Evolutionary conservation across 1,140 invertebrate genomes (phyloP).

Genomic region (Phocides pigmalion): DNA sequence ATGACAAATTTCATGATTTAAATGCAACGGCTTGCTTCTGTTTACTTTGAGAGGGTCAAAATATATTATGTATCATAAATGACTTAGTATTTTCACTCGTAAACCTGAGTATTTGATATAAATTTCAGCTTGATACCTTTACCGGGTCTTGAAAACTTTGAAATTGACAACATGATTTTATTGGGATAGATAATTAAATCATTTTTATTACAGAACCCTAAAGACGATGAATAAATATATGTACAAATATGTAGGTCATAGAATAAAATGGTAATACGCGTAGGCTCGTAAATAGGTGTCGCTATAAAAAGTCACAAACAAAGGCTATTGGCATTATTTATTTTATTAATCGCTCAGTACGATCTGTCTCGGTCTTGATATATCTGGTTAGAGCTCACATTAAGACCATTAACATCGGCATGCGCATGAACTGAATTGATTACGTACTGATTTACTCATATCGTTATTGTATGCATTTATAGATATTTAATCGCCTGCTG

Average conservation of each 20-base stretch:
- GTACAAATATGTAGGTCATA: conserved; percentile 1
- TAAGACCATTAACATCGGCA: conserved; percentile 18
- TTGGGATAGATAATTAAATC: no score
- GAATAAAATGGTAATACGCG: neutral
- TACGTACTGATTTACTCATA: conserved; percentile 10
- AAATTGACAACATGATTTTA: no score
- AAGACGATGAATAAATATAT: no score
- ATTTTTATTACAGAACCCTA: no score
- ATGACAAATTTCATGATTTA: no score
- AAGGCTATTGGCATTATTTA: conserved; percentile 9
- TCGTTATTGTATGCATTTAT: conserved; percentile 2
- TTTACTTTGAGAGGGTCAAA: no score
- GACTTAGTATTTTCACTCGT: no score
- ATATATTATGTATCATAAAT: no score
- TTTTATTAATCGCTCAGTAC: neutral
- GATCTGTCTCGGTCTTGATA: conserved; percentile 15
- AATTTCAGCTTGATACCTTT: no score
- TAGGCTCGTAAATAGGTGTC: neutral
- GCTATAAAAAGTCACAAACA: conserved; percentile 10
- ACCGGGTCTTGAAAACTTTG: no score
- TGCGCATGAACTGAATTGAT: conserved; percentile 18
- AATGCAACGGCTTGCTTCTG: no score
- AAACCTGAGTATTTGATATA: no score
- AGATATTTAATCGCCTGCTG: conserved; percentile 1
- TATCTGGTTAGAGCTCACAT: conserved; percentile 19